Base-by-base conservation (phyloP, 1,140 invertebrate species). In the Caenorhabditis brenneri region DNA sequence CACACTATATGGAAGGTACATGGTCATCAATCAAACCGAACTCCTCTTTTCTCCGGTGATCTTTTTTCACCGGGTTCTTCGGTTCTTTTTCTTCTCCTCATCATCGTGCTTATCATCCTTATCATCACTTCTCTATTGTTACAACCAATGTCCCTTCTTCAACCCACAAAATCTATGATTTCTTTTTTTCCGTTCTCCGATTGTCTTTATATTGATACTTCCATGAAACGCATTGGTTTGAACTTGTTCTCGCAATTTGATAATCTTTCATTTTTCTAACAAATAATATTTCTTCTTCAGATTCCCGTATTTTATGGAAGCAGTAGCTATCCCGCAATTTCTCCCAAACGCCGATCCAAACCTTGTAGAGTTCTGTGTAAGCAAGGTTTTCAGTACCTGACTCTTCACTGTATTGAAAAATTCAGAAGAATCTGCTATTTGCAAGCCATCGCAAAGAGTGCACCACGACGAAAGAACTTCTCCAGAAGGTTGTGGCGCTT, bases 91-190 rank as follows among this genome's bases (percentile, higher is more conserved):
- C 31, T n/a, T 19, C 58, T 42, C 16, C n/a, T 42, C 36, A 74
- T 74, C 65, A n/a, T 74, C n/a, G 36, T 74, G 65, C 65, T 74
- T 74, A 74, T 74, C 65, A 74, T 22, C 36, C 53, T 51, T 51
- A 51, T 74, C n/a, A 74, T 42, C 36, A 46, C 36, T n/a, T 74
- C 33, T 74, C 65, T n/a, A 74, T 74, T 74, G 65, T 74, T 74
- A 74, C 65, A 74, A 74, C 65, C n/a, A 74, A 74, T 74, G 65
- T 74, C 33, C 42, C 65, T 74, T 74, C 65, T 74, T 42, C 53
- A 33, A 39, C 33, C 36, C 65, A 74, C 65, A 42, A 74, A 42
- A 74, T 74, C 65, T 74, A 74, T 74, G 36, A 74, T 42, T 74
- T 74, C 10, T 74, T 74, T 74, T 74, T 74, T 42, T 31, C 5